Conservation (phyloP, 2,797 vertebrate species). For the Spheniscus humboldti region DNA sequence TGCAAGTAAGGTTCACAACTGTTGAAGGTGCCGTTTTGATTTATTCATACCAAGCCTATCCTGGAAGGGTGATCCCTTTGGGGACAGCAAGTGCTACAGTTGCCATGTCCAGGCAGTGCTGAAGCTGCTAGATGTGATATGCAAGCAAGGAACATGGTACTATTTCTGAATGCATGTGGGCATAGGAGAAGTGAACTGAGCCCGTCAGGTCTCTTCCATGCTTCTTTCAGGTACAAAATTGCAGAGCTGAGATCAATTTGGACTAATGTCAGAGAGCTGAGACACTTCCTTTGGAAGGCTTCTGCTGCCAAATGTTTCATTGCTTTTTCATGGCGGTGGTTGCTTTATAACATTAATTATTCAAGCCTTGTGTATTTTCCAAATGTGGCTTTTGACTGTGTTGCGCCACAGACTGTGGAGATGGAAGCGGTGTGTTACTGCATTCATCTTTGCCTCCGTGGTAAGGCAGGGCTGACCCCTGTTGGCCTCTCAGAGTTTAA, state of each 20-base stretch:
- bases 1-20: not conserved
- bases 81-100: not conserved
- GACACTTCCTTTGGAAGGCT: not conserved
- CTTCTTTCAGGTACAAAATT: not conserved
- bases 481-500: not conserved
- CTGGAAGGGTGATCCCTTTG: not conserved
- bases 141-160: not conserved
- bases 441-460: fast-evolving
- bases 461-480: constrained; percentile 38
- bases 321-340: not conserved
- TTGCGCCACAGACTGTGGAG: not conserved
- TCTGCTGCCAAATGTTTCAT: not conserved
- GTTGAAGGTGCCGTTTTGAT: not conserved
- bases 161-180: not conserved
- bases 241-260: not conserved
- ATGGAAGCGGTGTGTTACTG: not conserved
- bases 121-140: not conserved
- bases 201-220: not conserved
- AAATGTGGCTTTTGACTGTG: not conserved
- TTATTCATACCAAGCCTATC: not conserved
- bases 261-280: not conserved
- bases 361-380: not conserved
- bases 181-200: not conserved
- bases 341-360: not conserved
- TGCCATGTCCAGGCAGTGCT: not conserved